Evolutionary conservation across 2,888 invertebrate genomes (phyloP), one percentile per base, ranked within the genome.

Genomic region (Macrophya annulata): DNA sequence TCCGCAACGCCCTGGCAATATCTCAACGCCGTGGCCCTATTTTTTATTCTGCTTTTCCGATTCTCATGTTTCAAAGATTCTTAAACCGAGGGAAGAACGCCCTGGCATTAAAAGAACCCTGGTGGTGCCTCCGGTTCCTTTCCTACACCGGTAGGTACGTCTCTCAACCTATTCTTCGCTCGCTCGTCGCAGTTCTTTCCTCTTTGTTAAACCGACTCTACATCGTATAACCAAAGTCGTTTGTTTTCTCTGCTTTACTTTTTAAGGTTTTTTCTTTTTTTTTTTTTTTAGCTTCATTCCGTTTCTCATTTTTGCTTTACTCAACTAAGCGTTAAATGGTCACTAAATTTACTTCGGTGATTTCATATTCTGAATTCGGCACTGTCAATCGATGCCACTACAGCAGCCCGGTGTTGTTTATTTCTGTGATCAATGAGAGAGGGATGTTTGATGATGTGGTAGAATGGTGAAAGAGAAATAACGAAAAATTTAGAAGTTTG

Each of bases 1-100:
- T 81, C 81, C 85, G 45, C 43, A 71, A 65, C 77, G 45, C 82
- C 82, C 85, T 43, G 51, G 79, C 85, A 65, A 85, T 85, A 85
- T 85, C 59, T 85, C 85, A 85, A 85, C 85, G 21, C 51, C 43
- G 21, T 43, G 48, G 43, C 6, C 82, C 85, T 82, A 85, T 85
- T 85, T 85, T 82, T 85, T 79, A 85, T 71, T 82, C 82, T 8
- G 55, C 81, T 82, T 81, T 82, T 82, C 81, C 85, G 82, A 85
- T 82, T 82, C 85, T 79, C 82, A 59, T 71, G 68, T 71, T 82
- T 43, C 83, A 68, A 83, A 83, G 83, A 83, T 83, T 83, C 81
- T 68, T 81, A 37, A 83, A 68, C 65, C 45, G 31, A 68, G 48
- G 71, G 45, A 83, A 43, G 68, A 83, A 25, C 59, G 43, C 65